Base-by-base conservation (phyloP, 1,140 invertebrate genomes). In the Phortica variegata region DNA sequence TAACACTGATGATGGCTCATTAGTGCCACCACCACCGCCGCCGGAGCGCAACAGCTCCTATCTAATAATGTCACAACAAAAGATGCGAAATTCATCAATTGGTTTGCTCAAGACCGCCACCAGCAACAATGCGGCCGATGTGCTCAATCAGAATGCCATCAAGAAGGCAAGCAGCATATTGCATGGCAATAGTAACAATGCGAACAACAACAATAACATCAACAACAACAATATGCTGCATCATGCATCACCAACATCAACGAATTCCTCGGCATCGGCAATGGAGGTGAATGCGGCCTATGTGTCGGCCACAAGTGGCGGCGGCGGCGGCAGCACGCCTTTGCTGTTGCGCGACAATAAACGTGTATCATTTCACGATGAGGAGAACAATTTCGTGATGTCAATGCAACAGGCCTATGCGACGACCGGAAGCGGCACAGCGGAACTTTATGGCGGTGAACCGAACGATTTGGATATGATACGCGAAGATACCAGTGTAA, bases 31-130 rank as follows among this genome's bases (percentile, higher is more conserved):
- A 19, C 88, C 88, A 13, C 81, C 85, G 40, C 88, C 87, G 15
- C 88, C 87, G 1, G 86, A 88, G 75, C 82, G 89, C 52, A 89
- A 88, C 33, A 90, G 88, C 3, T 90, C 88, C 43, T 91, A 88
- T 74, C 83, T 87, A 0, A 83, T 89, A 15, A 91, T 91, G 88
- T 87, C 86, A 2, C 83, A 81, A 62, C 71, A 80, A 43, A 74
- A 77, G 43, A 20, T 71, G 12, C 77, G 58, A 16, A 52, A 19
- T 23, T 51, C 55, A 13, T 50, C 66, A 19, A 61, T 69, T 51
- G 58, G 68, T 34, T 49, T 61, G 39, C 52, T 55, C 12, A 61
- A 65, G 16, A 73, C 61, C 16, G 60, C 69, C 12, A 62, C 71
- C 47, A 75, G 73, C 59, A 60, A 73, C 54, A 58, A 63, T 40